Evolutionary conservation across 2,888 invertebrate genomes (phyloP), one percentile per base, ranked within the genome.

Genomic region (Pterobdella sp.): DNA sequence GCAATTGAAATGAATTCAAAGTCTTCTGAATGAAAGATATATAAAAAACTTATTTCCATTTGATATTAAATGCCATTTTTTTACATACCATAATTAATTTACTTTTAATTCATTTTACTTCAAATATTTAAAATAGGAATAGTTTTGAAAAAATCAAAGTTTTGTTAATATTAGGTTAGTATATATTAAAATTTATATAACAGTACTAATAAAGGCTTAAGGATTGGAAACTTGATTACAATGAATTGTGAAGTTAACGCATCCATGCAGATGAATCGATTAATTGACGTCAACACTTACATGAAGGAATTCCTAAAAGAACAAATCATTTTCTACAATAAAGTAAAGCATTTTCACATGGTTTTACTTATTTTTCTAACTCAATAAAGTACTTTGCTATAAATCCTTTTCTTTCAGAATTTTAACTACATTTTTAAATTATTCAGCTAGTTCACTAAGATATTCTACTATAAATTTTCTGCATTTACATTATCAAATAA

Each of bases 251-350:
- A 42, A 7, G 49, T 42, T 7, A 42, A 14, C 49, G 7, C 10
- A 42, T 22, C 10, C 49, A 22, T 22, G 60, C 60, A 56, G 60
- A 22, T n/a, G 35, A 93, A 94, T 81, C 87, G 94, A 77, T 90
- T 92, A 66, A 87, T 87, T 60, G 94, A 97, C 85, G 88, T 94
- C 79, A 92, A 91, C 81, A 87, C 87, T 73, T 90, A 93, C 68
- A 91, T 96, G 88, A 91, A 91, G 81, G 88, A 87, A 76, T 95
- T 92, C 83, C 87, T 97, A 74, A 87, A 86, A 77, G 91, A 92
- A 80, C 96, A 97, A 86, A 92, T 96, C 49, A 87, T 87, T 72
- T 97, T 96, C 86, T 95, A 96, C 86, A 90, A 91, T 84, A 90
- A 90, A 80, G 86, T 86, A 37, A 22, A 72, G 37, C 3, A n/a